phyloP scores from a whole-genome alignment of 2,797 vertebrate genomes.

The Rachycentron canadum region DNA sequence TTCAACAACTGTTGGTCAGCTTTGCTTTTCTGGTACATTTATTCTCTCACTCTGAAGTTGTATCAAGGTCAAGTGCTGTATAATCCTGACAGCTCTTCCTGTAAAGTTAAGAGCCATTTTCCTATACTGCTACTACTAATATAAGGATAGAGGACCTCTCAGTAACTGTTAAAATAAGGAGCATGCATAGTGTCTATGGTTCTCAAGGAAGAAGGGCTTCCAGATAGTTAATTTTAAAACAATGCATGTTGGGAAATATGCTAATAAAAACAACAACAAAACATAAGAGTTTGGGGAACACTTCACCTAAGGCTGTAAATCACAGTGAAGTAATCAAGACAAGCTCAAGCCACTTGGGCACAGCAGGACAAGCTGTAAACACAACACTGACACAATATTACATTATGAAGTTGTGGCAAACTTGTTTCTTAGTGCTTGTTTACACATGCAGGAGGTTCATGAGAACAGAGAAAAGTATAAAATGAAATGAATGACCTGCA shows the following conservation, averaged over 20 bases:
- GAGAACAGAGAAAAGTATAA: no score
- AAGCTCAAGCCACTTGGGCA: no score
- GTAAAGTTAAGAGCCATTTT: conserved; percentile 37
- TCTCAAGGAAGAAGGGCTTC: background rate
- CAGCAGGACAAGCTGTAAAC: background rate
- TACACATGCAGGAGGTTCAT: no score
- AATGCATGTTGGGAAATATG: conserved; percentile 7
- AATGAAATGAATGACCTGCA: no score
- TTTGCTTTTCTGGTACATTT: conserved; percentile 23
- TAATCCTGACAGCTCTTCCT: conserved; percentile 49
- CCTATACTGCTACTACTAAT: conserved; percentile 6
- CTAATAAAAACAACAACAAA: background rate
- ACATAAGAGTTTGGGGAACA: background rate
- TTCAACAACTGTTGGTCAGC: conserved; percentile 26
- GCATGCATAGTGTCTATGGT: background rate
- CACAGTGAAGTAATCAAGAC: background rate
- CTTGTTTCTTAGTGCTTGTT: no score
- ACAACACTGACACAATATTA: background rate
- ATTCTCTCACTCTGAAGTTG: conserved; percentile 55
- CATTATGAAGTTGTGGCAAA: background rate
- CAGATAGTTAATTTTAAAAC: background rate
- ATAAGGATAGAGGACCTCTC: conserved; percentile 21
- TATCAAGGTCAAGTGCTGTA: conserved; percentile 43
- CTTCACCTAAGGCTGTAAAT: background rate
- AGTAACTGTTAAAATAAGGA: conserved; percentile 6